phyloP scores from a whole-genome alignment of 2,113 vertebrate genomes.

The Eurystomus gularis region DNA sequence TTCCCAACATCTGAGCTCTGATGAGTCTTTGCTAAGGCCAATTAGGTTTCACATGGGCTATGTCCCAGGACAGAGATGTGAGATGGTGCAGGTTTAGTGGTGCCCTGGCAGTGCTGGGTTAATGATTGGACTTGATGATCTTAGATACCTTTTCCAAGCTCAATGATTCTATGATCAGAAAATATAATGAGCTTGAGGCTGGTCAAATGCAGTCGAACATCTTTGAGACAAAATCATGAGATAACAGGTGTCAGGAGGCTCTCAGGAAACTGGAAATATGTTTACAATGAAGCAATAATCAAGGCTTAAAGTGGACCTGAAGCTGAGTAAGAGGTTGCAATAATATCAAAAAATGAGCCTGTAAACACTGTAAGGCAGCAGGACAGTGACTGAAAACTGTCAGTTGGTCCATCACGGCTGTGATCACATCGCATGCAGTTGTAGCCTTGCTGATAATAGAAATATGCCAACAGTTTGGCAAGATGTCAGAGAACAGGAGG shows the following conservation, averaged over 20 bases:
- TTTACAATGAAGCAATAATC: not conserved
- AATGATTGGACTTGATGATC: not conserved
- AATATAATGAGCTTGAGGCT: not conserved
- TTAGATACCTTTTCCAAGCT: not conserved
- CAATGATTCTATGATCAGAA: not conserved
- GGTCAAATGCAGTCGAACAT: not conserved
- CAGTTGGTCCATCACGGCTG: not conserved
- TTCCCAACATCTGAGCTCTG: not conserved
- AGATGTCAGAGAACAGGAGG: not conserved
- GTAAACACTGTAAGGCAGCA: not conserved
- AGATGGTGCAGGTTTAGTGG: not conserved
- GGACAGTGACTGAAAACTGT: not conserved
- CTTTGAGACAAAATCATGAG: not conserved
- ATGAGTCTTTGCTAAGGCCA: not conserved
- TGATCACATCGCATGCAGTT: not conserved
- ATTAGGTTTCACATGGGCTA: not conserved
- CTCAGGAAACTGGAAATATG: not conserved
- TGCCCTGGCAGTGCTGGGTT: not conserved
- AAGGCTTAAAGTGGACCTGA: not conserved
- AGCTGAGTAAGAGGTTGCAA: not conserved
- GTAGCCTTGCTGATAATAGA: slow-evolving; percentile 35
- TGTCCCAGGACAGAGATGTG: not conserved
- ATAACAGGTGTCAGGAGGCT: not conserved
- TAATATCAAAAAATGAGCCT: not conserved
- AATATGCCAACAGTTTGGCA: slow-evolving; percentile 22